Evolutionary conservation across 1,140 invertebrate genomes (phyloP).

Genomic region (Eueides isabella): DNA sequence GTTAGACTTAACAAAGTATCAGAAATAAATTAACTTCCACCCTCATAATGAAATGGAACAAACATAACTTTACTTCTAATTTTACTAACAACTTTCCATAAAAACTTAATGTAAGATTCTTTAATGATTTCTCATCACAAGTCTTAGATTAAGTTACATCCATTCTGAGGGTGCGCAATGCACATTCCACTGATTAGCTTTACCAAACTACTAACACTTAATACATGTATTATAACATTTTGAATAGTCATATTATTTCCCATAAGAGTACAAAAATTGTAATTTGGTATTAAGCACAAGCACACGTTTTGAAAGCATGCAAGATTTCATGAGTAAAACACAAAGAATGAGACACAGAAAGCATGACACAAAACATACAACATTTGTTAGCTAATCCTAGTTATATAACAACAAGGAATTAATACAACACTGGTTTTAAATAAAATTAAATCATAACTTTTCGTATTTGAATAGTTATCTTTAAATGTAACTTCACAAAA

Average conservation of each 20-base stretch:
- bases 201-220: not conserved
- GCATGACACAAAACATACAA: not conserved
- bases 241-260: not conserved
- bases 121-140: no score
- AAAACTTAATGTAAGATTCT: no score
- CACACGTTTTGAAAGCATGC: slow-evolving; percentile 1
- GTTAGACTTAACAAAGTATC: not conserved
- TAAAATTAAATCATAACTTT: not conserved
- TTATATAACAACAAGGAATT: not conserved
- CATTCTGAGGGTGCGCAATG: not conserved
- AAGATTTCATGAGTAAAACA: not conserved
- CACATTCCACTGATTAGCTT: not conserved
- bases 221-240: not conserved
- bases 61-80: not conserved
- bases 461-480: not conserved
- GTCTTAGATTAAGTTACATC: not conserved
- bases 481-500: not conserved
- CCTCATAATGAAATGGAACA: not conserved
- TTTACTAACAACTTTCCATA: not conserved
- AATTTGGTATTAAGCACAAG: not conserved
- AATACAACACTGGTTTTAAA: not conserved
- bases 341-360: not conserved
- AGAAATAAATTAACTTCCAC: not conserved
- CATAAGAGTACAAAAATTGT: not conserved
- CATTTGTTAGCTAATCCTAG: not conserved